Base-by-base conservation (phyloP, 2,113 vertebrate genomes). In the Monarcha castaneiventris region DNA sequence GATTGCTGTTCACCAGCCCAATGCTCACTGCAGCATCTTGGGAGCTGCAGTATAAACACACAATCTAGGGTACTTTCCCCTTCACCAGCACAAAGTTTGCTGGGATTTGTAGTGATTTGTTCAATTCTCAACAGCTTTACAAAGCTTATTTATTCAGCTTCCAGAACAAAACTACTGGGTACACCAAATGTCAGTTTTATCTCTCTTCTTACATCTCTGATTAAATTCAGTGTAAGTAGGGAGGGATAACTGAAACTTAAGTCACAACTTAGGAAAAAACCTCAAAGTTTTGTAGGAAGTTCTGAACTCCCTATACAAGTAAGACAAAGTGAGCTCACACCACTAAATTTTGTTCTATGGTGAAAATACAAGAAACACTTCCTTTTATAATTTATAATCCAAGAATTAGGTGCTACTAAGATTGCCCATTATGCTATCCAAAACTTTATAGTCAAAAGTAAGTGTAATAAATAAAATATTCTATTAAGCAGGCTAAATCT, bases 321-420 rank as follows among this genome's bases (percentile, higher is more conserved):
- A 58, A 44, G 27, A 79, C 26, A 51, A 37, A 32, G 20, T 0
- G 0, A 89, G 32, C 23, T 58, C 51, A 19, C 1, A 25, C 12
- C 7, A 35, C 5, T 63, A 16, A 12, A 35, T 79, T 80, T 69
- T 30, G 4, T 20, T 30, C 89, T 83, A 61, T 0, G 1, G 7
- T 51, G 30, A 83, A 85, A 94, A 64, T 8, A 22, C 8, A 92
- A 27, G 5, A 51, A 72, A 67, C 0, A 16, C 7, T 29, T 33
- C 1, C 58, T 58, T 75, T 69, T 33, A 51, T 29, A 18, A 74
- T 61, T 81, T 29, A 25, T 14, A 82, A 20, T 61, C 16, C 13
- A 78, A 35, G 61, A 69, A 61, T 35, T 49, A 63, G 21, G 33
- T 61, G 33, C 30, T 61, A 77, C 55, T 66, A 51, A 61, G 21